Base-by-base conservation (phyloP, 2,113 vertebrate genomes). In the Carollia perspicillata region DNA sequence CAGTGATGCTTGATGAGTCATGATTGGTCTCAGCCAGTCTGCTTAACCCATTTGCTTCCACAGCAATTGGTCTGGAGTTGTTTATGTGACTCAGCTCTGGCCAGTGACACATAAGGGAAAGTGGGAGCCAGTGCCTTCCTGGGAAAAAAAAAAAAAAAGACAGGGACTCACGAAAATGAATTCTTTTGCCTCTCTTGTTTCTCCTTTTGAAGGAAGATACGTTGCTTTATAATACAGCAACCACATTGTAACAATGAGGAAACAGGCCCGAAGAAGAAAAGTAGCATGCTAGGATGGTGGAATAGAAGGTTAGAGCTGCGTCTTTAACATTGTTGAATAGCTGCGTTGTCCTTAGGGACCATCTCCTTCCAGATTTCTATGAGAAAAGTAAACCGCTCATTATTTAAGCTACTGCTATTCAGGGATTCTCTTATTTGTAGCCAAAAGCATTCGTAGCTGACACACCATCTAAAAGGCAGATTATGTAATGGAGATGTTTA, bases 381-480 rank as follows among this genome's bases (percentile, higher is more conserved):
- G 47, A 75, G 77, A 68, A 81, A 86, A 65, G 72, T 47, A 69
- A 71, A 23, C n/a, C 40, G n/a, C 17, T 86, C 14, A 60, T 74
- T 66, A n/a, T 11, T 66, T 83, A 86, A 91, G 49, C 55, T n/a
- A 33, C n/a, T 18, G 6, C 72, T 85, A 55, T 23, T 63, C 44
- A 85, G 60, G 44, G 55, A 51, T 75, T 84, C 51, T 93, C 37
- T 93, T 90, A 87, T 72, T 95, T 95, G 77, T 58, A 96, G 66
- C 94, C 84, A 35, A 90, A 92, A 68, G 63, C 90, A 60, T 92
- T 95, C 71, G 77, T 95, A 75, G 40, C 37, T n/a, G 68, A 51
- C 69, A 37, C 40, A 58, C 49, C 33, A 84, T 58, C 37, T 51
- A 37, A 84, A 92, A 86, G 89, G 11, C 94, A 75, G 69, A 86